Percentiles rank a stretch among this genome's conserved stretches.
Evolutionary conservation across 2,113 vertebrate species (phyloP).

Genomic region (Taurulus bubalis): DNA sequence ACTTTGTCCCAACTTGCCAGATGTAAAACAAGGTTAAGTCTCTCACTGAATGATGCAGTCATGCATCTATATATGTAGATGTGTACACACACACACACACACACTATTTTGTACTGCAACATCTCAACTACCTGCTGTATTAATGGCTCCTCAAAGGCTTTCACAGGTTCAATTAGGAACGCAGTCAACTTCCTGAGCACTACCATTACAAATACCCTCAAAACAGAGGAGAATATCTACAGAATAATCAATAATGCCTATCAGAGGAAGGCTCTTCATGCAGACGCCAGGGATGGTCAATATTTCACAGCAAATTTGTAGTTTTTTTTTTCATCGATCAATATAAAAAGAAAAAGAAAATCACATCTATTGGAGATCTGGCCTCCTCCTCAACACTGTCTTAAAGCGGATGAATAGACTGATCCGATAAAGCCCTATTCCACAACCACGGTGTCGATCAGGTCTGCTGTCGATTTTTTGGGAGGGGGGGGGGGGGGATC

Average conservation of each 20-base stretch:
- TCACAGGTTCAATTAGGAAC: neutral
- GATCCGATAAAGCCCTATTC: neutral
- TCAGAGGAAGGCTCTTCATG: neutral
- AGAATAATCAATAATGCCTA: neutral
- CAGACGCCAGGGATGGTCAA: neutral
- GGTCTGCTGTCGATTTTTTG: neutral
- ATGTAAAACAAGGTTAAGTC: neutral
- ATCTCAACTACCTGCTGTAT: neutral
- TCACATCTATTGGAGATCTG: neutral
- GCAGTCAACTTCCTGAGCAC: neutral
- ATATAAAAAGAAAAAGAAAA: neutral
- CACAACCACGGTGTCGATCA: neutral
- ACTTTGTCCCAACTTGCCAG: neutral
- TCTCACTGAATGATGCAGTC: neutral
- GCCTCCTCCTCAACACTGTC: neutral
- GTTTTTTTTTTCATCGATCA: neutral
- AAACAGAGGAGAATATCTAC: neutral
- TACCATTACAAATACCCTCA: neutral
- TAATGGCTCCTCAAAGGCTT: neutral
- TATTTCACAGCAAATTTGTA: constrained; percentile 8
- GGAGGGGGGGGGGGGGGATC: neutral
- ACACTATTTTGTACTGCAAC: neutral
- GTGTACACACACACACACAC: neutral
- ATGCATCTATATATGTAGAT: neutral
- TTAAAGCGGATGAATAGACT: neutral